A percentile compares a stretch with the other conserved stretches of the same genome.
These are phyloP conservation scores for Erinaceus europaeus DNA, from an alignment of 2,113 vertebrate species.

Conservation along the genomic window DNA sequence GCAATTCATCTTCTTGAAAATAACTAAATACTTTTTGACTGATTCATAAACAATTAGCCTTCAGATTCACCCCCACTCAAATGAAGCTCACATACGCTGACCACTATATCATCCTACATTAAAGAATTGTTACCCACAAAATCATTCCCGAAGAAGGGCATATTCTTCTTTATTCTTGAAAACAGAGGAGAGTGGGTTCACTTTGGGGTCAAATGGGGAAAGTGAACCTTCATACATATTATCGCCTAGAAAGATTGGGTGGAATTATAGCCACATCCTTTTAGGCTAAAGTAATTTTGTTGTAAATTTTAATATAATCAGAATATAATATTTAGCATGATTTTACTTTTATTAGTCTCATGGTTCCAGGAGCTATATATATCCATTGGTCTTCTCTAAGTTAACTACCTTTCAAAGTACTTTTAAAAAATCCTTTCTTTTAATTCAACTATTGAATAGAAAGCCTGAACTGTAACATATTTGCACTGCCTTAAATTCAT, in stretches of 20 bases:
- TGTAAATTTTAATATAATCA: too few species aligned
- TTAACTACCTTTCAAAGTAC: not conserved
- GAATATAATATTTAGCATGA: not conserved
- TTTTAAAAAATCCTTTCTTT: not conserved
- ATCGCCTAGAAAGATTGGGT: not conserved
- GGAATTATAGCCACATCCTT: rapidly evolving
- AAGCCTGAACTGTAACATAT: not conserved
- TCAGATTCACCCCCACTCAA: not conserved
- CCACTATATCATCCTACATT: not conserved
- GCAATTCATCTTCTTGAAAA: not conserved
- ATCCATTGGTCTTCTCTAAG: not conserved
- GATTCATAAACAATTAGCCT: not conserved
- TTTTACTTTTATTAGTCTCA: not conserved
- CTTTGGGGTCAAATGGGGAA: rapidly evolving
- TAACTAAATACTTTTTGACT: not conserved
- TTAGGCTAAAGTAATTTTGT: not conserved
- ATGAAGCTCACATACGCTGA: not conserved
- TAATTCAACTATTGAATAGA: not conserved
- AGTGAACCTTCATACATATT: not conserved
- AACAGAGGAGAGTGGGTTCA: not conserved
- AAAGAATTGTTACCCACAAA: not conserved
- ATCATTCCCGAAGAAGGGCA: too few species aligned
- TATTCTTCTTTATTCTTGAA: not conserved
- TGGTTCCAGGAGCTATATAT: not conserved
- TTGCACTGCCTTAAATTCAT: not conserved